Conservation (phyloP, 2,113 vertebrate genomes). For the Tonatia bakeri region DNA sequence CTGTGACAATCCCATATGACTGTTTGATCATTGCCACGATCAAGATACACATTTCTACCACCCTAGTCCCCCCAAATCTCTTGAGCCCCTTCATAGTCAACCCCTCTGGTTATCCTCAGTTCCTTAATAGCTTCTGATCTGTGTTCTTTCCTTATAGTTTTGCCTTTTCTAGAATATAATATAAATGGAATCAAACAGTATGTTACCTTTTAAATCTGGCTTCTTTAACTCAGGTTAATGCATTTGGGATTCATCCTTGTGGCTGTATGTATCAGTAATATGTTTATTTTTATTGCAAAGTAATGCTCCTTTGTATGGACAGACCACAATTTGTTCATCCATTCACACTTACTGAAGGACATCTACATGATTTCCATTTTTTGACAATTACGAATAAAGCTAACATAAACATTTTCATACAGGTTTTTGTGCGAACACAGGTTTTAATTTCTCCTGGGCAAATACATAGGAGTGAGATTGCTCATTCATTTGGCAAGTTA, state of each 20-base stretch:
- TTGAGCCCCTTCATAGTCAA: background rate
- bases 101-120: background rate
- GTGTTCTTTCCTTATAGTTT: background rate
- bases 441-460: background rate
- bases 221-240: background rate
- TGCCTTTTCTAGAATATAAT: background rate
- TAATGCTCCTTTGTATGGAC: background rate
- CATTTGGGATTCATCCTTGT: background rate
- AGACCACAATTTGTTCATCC: too few relatives aligned
- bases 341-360: background rate
- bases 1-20: background rate
- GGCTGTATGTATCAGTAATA: background rate
- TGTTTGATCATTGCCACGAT: background rate
- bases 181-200: background rate
- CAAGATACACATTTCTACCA: background rate
- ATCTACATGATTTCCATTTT: background rate
- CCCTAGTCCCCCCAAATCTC: background rate
- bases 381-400: background rate
- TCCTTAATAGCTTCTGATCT: background rate
- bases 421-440: background rate
- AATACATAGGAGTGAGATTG: background rate
- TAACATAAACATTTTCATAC: background rate
- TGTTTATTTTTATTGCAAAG: background rate
- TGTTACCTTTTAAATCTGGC: background rate
- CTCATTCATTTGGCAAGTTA: background rate